Conservation (phyloP, 2,888 invertebrate species). For the Hermaeophaga mercurialis region DNA sequence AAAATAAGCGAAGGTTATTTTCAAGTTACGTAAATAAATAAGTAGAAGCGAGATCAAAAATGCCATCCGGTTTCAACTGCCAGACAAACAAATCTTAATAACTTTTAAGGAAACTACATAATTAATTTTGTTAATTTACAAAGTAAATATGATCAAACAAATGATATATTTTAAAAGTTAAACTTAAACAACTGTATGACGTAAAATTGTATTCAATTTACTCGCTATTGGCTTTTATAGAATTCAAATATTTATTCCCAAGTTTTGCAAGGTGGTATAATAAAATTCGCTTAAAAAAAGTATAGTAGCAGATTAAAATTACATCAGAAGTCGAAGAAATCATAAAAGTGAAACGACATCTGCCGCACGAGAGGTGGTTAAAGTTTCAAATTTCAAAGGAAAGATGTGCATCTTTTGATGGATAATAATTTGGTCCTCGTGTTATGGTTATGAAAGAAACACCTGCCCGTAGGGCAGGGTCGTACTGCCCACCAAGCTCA, state of each 20-base stretch:
- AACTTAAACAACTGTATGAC: slow-evolving; percentile 6
- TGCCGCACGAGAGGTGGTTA: slow-evolving; percentile 18
- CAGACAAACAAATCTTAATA: no score
- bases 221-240: no score
- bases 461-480: slow-evolving; percentile 16
- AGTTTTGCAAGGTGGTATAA: no score
- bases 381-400: slow-evolving; percentile 18
- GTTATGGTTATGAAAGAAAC: slow-evolving; percentile 17
- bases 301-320: no score
- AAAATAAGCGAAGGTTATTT: slow-evolving; percentile 10
- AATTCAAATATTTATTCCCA: no score
- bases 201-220: no score
- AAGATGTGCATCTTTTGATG: slow-evolving; percentile 16
- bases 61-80: no score
- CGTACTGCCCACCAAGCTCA: slow-evolving; percentile 12
- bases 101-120: no score
- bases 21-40: not conserved
- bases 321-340: slow-evolving; percentile 3
- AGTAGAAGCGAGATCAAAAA: not conserved
- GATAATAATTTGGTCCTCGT: slow-evolving; percentile 18
- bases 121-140: no score
- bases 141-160: not conserved
- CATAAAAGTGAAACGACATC: slow-evolving; percentile 23
- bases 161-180: not conserved
- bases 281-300: no score